Conservation (phyloP, 1,140 invertebrate species). For the Sinonovacula constricta region DNA sequence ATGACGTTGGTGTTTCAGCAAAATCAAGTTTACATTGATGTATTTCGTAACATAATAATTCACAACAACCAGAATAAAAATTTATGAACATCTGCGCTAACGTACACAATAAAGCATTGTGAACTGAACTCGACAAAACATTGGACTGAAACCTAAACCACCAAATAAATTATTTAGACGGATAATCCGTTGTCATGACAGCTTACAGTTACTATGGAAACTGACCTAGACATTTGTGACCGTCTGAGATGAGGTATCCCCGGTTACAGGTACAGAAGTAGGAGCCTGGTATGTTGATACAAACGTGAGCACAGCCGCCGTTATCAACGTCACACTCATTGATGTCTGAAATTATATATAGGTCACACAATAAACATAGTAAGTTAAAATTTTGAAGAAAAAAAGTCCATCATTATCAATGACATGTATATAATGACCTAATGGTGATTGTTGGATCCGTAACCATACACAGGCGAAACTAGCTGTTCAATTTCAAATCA, state of each 20-base stretch:
- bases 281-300: conserved; percentile 62
- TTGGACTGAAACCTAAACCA: too few relatives aligned
- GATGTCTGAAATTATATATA: conserved; percentile 80
- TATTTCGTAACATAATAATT: too few relatives aligned
- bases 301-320: conserved; percentile 82
- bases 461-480: neutral
- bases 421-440: neutral
- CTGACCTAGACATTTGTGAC: neutral
- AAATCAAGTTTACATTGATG: too few relatives aligned
- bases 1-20: too few relatives aligned
- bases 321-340: conserved; percentile 83
- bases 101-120: too few relatives aligned
- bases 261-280: conserved; percentile 61
- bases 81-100: too few relatives aligned
- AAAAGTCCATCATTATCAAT: neutral
- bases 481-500: neutral
- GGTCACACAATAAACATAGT: neutral
- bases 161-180: too few relatives aligned
- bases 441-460: too few relatives aligned
- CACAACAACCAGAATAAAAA: too few relatives aligned
- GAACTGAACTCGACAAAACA: too few relatives aligned
- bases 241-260: neutral
- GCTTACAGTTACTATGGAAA: too few relatives aligned
- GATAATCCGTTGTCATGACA: too few relatives aligned
- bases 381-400: neutral